Percentiles rank a stretch among this genome's conserved stretches.
These are phyloP conservation scores for Clivina fossor DNA, from an alignment of 2,888 invertebrate genomes.

Conservation along the genomic window DNA sequence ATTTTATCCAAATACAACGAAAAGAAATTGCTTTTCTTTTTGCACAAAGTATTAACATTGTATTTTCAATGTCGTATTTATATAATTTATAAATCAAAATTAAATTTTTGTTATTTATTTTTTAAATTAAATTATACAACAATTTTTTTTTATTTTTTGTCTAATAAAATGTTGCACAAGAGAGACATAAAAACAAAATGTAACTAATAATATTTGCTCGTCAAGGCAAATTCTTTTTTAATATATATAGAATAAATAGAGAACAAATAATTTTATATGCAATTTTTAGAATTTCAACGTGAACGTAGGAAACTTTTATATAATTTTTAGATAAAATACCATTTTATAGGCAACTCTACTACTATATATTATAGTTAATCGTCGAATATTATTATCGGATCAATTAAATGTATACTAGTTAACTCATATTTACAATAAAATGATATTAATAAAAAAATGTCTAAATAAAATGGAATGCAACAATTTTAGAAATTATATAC, in stretches of 20 bases:
- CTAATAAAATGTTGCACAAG: conserved; percentile 25
- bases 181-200: background rate
- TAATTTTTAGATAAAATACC: conserved; percentile 5
- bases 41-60: conserved; percentile 27
- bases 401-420: conserved; percentile 1
- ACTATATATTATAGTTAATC: background rate
- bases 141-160: too few relatives aligned
- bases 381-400: background rate
- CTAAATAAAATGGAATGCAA: too few relatives aligned
- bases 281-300: conserved; percentile 15
- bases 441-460: too few relatives aligned
- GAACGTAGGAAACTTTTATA: conserved; percentile 16
- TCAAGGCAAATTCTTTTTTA: conserved; percentile 14
- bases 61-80: conserved; percentile 27
- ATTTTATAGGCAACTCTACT: conserved; percentile 17
- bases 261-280: conserved; percentile 19
- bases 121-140: conserved; percentile 21
- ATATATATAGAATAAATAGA: conserved; percentile 11
- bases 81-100: conserved; percentile 22
- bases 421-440: too few relatives aligned
- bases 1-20: too few relatives aligned
- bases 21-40: conserved; percentile 12
- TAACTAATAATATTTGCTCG: background rate
- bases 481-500: too few relatives aligned
- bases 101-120: conserved; percentile 29